Evolutionary conservation across 1,140 invertebrate species (phyloP).

Genomic region (Neodiprion lecontei): DNA sequence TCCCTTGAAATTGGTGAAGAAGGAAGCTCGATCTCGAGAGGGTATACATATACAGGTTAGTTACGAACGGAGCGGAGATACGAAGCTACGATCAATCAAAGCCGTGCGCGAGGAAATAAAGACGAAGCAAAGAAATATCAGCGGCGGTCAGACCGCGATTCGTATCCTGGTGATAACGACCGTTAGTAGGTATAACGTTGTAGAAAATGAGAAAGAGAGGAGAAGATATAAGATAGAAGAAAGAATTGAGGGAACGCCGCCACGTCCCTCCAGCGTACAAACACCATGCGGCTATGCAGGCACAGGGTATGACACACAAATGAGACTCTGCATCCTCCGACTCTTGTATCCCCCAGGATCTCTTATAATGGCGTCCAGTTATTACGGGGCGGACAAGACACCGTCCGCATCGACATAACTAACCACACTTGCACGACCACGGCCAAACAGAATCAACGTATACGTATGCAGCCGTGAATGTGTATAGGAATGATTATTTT

Average conservation of each 20-base stretch:
- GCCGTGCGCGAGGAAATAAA: neutral
- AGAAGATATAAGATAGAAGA: constrained; percentile 17
- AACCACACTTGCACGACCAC: neutral
- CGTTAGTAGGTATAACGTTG: constrained; percentile 37
- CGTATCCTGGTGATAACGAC: constrained; percentile 62
- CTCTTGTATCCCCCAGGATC: constrained; percentile 50
- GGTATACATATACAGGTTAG: neutral
- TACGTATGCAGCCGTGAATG: too few species aligned
- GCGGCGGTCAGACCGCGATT: constrained; percentile 53
- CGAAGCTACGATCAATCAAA: neutral
- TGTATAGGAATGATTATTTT: too few species aligned
- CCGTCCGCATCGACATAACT: too few species aligned
- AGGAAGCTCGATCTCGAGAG: neutral
- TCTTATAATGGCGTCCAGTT: constrained; percentile 64
- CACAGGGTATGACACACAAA: neutral
- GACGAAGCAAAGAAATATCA: constrained; percentile 52
- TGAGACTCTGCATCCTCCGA: neutral
- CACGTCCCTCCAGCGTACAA: constrained; percentile 40
- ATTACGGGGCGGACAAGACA: constrained; percentile 42
- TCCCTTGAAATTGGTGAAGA: too few species aligned
- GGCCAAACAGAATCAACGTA: neutral
- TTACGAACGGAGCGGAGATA: neutral
- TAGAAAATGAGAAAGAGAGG: constrained; percentile 34
- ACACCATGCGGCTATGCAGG: neutral
- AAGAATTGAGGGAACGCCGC: constrained; percentile 34